Percentiles rank a stretch among this genome's conserved stretches.
phyloP scores from a whole-genome alignment of 2,113 vertebrate species.

The Andinoacara biseriatus region DNA sequence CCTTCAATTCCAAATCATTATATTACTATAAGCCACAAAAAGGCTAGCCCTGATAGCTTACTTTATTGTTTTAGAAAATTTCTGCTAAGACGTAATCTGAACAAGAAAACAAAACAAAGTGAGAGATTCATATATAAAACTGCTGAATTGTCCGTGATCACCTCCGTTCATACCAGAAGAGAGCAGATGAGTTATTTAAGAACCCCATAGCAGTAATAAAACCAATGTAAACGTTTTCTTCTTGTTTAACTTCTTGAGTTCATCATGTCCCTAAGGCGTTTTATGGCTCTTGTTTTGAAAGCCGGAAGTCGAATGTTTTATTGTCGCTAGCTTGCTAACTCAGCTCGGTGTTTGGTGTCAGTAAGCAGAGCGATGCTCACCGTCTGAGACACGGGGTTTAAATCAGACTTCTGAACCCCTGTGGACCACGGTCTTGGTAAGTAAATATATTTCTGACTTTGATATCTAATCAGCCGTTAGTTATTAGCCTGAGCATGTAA shows the following conservation, averaged over 20 bases:
- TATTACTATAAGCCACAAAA: no score
- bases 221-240: background rate
- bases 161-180: no score
- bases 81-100: no score
- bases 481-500: rapidly evolving
- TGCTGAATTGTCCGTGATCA: no score
- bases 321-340: background rate
- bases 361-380: conserved; percentile 18
- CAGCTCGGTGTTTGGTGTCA: background rate
- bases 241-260: rapidly evolving
- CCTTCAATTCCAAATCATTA: no score
- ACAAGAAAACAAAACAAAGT: no score
- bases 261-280: background rate
- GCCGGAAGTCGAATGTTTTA: rapidly evolving
- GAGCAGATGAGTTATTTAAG: no score
- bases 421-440: conserved; percentile 20
- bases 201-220: background rate
- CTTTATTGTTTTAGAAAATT: no score
- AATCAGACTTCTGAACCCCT: background rate
- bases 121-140: no score
- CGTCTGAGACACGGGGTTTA: background rate
- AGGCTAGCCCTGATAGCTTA: no score
- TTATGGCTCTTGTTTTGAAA: conserved; percentile 25
- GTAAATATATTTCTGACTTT: background rate
- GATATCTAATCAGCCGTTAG: background rate